Conservation (phyloP, 2,888 invertebrate genomes). For the Liopterus haemorrhoidalis region DNA sequence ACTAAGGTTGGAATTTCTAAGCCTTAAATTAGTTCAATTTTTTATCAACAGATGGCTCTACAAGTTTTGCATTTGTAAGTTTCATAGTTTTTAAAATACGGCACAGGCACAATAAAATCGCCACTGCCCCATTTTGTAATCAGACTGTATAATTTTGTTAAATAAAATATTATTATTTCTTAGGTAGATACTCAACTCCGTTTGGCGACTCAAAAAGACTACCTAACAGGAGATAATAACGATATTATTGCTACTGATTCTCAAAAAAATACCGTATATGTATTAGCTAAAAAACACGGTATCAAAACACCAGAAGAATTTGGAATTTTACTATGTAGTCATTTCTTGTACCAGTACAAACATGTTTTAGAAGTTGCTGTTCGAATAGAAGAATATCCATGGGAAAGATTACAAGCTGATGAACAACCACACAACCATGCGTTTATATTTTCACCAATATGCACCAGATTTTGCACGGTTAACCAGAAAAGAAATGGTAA, state of each 20-base stretch:
- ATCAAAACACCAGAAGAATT: slow-evolving; percentile 73
- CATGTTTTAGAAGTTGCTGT: slow-evolving; percentile 67
- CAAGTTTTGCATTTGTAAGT: no score
- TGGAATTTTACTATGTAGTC: slow-evolving; percentile 64
- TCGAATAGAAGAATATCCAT: slow-evolving; percentile 67
- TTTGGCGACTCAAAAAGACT: slow-evolving; percentile 64
- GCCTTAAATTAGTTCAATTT: no score
- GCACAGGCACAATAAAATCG: no score
- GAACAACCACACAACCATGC: slow-evolving; percentile 66
- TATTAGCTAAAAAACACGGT: slow-evolving; percentile 71
- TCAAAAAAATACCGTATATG: slow-evolving; percentile 76
- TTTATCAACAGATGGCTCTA: no score
- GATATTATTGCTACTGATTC: slow-evolving; percentile 78
- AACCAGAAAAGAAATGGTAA: slow-evolving; percentile 62
- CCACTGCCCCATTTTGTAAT: no score
- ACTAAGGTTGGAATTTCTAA: no score
- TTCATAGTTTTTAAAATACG: no score
- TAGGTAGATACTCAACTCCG: slow-evolving; percentile 66
- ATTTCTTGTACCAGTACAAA: slow-evolving; percentile 69
- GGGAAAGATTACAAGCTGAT: slow-evolving; percentile 60
- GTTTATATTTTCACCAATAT: slow-evolving; percentile 64
- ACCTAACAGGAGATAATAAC: slow-evolving; percentile 65
- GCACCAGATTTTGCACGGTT: slow-evolving; percentile 63
- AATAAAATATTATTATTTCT: no score
- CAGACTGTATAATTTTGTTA: no score